Evolutionary conservation across 2,113 vertebrate genomes (phyloP), one percentile per base, ranked within the genome.

Genomic region (Speoplatyrhinus poulsoni): DNA sequence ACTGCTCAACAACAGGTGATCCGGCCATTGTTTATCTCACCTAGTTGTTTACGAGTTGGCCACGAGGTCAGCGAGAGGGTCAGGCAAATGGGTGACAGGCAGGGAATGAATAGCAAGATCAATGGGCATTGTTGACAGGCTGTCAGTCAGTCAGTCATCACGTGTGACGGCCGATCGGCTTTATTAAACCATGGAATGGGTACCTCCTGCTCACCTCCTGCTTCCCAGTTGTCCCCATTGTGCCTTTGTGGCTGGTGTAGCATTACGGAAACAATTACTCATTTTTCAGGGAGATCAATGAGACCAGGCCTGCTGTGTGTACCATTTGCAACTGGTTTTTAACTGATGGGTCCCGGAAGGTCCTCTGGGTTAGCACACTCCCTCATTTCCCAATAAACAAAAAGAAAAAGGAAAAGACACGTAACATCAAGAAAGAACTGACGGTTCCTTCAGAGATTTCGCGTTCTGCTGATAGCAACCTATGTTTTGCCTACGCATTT

Each of bases 261-360:
- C 85, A 90, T 88, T 77, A 87, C 69, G 56, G 67, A 53, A 73
- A 85, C 84, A 85, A 88, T 85, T 83, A 81, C 72, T 77, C 2
- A 32, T 58, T 58, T 58, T 26, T 26, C 83, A 81, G 33, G 78
- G 79, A 85, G 69, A 82, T 84, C 79, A 64, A 60, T 80, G 83
- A 84, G 82, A 83, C 41, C 57, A 55, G 15, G 75, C 89, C 88
- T 75, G 79, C 89, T 87, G 89, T 85, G 88, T 84, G 89, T 84
- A 69, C 83, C 86, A 89, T 89, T 91, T 89, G 89, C 84, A 71
- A 75, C 81, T 86, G 70, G 72, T 80, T 85, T 84, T 63, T 76
- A 73, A 71, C 65, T n/a, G 62, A n/a, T 62, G 57, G 19, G 36
- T n/a, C 72, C 67, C 62, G 79, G 73, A 56, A 33, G 47, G 19